Base-by-base conservation (phyloP, 2,888 invertebrate genomes). In the Leptopilina myrica region DNA sequence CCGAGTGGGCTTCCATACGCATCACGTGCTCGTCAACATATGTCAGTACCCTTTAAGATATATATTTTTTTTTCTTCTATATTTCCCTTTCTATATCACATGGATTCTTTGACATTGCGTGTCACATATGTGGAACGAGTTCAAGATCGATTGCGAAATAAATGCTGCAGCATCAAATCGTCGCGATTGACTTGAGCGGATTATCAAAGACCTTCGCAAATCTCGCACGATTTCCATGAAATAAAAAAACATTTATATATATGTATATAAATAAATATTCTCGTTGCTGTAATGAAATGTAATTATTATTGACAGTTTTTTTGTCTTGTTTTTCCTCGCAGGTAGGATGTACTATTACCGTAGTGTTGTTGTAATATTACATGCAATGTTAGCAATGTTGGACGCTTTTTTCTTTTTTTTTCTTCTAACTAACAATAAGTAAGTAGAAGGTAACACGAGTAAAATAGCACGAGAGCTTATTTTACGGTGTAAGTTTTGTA, bases 111-210 rank as follows among this genome's bases (percentile, higher is more conserved):
- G 73, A 73, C 73, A 73, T 73, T 73, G 73, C 73, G 56, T 56
- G 56, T 73, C 73, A 56, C 53, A 73, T 56, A 73, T 73, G 73
- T 73, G 73, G 33, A 73, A 73, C 73, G 73, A 73, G 73, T 73
- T 73, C 73, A 73, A 73, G 73, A 73, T 73, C 56, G 56, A 73
- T 56, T 73, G 73, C 56, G 33, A 73, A 73, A 73, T 73, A 73
- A 49, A 56, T 56, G 1, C 33, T 43, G 43, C 43, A 43, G 33
- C 73, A 73, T 73, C 73, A 73, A 73, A 73, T 73, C 56, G 73
- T 73, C 33, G 33, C 33, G 33, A 56, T 73, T 33, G 53, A 69
- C 49, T 69, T 26, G 73, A 33, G 33, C 56, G 40, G n/a, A 73
- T 73, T 53, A 56, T 73, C 56, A 56, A 73, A 73, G 73, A 33